phyloP scores from a whole-genome alignment of 2,113 vertebrate species.

The Rynchops niger region DNA sequence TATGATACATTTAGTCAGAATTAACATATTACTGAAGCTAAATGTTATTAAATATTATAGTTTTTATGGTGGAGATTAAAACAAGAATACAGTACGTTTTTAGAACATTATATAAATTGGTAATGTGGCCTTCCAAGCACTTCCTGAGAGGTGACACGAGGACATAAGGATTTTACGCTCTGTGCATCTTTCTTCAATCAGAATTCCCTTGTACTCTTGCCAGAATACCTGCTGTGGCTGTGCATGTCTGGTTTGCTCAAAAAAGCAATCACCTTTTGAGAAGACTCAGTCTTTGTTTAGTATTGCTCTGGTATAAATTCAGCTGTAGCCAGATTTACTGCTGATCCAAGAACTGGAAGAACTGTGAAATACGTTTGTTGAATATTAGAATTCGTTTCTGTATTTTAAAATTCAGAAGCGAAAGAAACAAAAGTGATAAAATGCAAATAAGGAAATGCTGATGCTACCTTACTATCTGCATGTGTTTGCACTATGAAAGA shows the following conservation, averaged over 20 bases:
- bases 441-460: neutral
- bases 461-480: neutral
- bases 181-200: neutral
- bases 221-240: neutral
- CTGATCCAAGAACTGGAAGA: neutral
- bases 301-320: neutral
- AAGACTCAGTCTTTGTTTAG: neutral
- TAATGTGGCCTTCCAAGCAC: neutral
- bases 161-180: neutral
- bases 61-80: neutral
- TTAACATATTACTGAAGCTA: neutral
- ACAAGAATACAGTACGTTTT: neutral
- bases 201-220: neutral
- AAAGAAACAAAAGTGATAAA: neutral
- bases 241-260: neutral
- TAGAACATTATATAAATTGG: fast-evolving
- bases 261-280: neutral
- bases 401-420: neutral
- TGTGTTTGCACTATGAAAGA: neutral
- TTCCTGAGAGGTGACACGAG: neutral
- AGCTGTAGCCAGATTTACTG: neutral
- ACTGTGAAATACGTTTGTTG: neutral
- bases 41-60: neutral
- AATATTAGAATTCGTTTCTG: neutral
- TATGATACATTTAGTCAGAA: neutral